Base-by-base conservation (phyloP, 2,797 vertebrate species). In the Gadopsis marmoratus region DNA sequence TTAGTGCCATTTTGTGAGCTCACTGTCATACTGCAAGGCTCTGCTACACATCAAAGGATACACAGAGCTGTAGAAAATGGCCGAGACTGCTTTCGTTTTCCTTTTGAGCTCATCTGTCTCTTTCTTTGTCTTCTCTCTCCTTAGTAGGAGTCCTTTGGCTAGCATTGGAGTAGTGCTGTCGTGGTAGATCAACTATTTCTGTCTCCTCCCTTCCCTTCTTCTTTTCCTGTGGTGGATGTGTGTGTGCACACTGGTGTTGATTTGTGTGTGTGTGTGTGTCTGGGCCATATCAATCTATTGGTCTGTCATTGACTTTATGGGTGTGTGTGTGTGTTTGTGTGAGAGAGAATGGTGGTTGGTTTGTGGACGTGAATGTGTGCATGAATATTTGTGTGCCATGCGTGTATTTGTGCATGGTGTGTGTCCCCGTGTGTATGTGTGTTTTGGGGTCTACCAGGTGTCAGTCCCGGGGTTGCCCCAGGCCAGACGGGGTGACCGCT, bases 401-500 rank as follows among this genome's bases (percentile, higher is more conserved):
- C 48, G 39, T 62, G 74, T 68, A 5, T 73, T 53, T 78, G 29
- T 84, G 82, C 84, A 79, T 85, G 89, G 50, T 55, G n/a, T 66
- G 77, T 56, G 23, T 65, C 61, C 72, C 14, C 83, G 71, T 76
- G 56, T 71, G 62, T 76, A 50, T 55, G 73, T 84, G 76, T 80
- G 79, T 76, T 64, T 66, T 62, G 88, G 84, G 43, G 66, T 88
- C 79, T 79, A 80, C 93, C 94, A 93, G 92, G 88, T 91, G 83
- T 95, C 96, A 92, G 95, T 84, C 48, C 73, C 89, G 81, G 93
- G 92, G 66, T 90, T 96, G 93, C 94, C 86, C 92, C 95, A 96
- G 93, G 6, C 64, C 92, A 95, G 94, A 93, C 96, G 92, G 92
- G 96, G 91, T 86, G 96, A 97, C 90, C 96, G 95, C 95, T 97